Conservation (phyloP, 2,797 vertebrate genomes). For the Chromobotia macracanthus region DNA sequence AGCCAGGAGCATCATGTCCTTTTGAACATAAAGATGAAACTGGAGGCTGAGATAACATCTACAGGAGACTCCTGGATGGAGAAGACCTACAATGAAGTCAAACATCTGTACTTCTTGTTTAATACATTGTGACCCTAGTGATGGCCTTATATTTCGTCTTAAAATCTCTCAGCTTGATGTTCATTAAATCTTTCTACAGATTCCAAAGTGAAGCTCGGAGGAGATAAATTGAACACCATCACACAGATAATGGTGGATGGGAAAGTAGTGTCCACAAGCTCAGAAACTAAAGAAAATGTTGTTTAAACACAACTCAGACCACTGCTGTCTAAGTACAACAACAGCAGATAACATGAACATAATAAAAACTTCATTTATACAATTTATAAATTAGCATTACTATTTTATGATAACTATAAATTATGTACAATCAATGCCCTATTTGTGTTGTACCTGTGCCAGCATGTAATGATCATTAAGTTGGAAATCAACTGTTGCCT, state of each 20-base stretch:
- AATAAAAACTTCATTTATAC: no score
- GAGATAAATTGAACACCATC: constrained; percentile 78
- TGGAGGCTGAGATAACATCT: constrained; percentile 88
- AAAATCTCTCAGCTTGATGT: no score
- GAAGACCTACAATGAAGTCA: constrained; percentile 79
- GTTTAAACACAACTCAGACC: constrained; percentile 61
- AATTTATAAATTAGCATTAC: neutral
- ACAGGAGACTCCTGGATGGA: constrained; percentile 85
- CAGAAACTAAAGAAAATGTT: constrained; percentile 75
- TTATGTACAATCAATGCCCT: neutral
- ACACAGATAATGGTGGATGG: constrained; percentile 81
- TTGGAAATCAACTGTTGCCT: neutral
- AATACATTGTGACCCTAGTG: neutral
- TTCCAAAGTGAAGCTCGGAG: constrained; percentile 73
- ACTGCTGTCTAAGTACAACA: constrained; percentile 44
- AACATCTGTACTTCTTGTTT: neutral
- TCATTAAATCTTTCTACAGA: constrained; percentile 2
- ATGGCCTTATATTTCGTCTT: no score
- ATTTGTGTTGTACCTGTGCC: neutral
- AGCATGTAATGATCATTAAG: neutral
- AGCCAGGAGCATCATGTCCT: constrained; percentile 83
- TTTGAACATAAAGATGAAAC: constrained; percentile 87
- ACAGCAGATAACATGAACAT: neutral
- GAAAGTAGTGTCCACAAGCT: constrained; percentile 79
- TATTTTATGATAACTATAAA: neutral